These are phyloP conservation scores for Circaetus gallicus DNA, from an alignment of 2,113 vertebrate genomes.

Conservation along the genomic window DNA sequence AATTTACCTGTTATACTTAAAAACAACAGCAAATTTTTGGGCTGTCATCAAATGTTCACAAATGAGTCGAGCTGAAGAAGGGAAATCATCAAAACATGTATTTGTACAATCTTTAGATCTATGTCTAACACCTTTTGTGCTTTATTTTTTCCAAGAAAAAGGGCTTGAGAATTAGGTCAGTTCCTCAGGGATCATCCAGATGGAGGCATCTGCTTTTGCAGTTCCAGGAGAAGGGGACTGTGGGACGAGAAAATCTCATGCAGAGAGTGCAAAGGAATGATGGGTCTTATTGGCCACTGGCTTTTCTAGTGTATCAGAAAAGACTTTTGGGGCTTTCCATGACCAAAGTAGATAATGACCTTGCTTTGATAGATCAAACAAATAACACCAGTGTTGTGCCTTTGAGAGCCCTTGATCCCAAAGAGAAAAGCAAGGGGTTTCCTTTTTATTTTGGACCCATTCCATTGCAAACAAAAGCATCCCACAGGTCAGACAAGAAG, in stretches of 20 bases:
- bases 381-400: background rate
- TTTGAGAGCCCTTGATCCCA: conserved; percentile 9
- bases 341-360: background rate
- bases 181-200: background rate
- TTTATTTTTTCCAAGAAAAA: background rate
- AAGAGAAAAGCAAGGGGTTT: conserved; percentile 18
- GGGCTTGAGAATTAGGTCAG: background rate
- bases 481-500: background rate
- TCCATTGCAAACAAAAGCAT: conserved; percentile 19
- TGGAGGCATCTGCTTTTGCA: background rate
- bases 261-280: background rate
- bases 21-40: background rate
- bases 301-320: background rate
- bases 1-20: background rate
- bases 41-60: background rate
- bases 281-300: background rate
- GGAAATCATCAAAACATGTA: background rate
- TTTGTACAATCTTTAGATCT: background rate
- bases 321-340: background rate
- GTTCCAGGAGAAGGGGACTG: background rate
- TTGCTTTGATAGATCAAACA: background rate
- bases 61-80: background rate
- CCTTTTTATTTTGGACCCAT: conserved; percentile 16
- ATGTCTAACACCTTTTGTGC: background rate
- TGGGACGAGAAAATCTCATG: background rate